Evolutionary conservation across 1,140 invertebrate species (phyloP), one percentile per base, ranked within the genome.

Genomic region (Drosophila novamexicana): DNA sequence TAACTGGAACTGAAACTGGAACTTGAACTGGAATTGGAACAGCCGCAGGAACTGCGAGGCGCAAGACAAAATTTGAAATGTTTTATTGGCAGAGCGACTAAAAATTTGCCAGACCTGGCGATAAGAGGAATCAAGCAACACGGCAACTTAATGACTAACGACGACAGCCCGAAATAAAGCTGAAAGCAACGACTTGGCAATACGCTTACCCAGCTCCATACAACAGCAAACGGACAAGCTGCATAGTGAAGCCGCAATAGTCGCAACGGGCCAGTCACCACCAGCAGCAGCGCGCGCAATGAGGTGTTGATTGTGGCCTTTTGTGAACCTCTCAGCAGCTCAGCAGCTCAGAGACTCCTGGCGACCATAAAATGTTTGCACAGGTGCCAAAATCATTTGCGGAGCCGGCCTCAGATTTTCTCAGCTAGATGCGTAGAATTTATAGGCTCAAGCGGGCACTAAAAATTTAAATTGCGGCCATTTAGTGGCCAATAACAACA

Each of bases 401-500:
- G 34, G 37, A 58, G 14, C 12, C 44, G 16, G 57, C 52, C 14
- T 22, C 16, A n/a, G 5, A n/a, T 16, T 40, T 56, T 49, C 9
- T 36, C 22, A 36, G 44, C 53, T 57, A 34, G 52, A 42, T 47
- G 50, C 7, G 62, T 40, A 37, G 68, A 75, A 89, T 88, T 88
- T 88, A 89, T 89, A 68, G 83, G 50, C 75, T 61, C 67, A 56
- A 56, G 65, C 50, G 37, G 83, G 84, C 79, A 89, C 79, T 88
- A 89, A 88, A 88, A 86, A 83, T 89, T 88, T 80, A 88, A 88
- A 88, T 89, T 79, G 79, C 83, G 50, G 78, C 84, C 83, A 86
- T 86, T 86, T 86, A 86, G 82, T 88, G 71, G 68, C 18, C 56
- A 54, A 42, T 63, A 66, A 37, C 57, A 69, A 47, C 47, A 73